Conservation (phyloP, 2,888 invertebrate genomes). For the Augiades crinisus region DNA sequence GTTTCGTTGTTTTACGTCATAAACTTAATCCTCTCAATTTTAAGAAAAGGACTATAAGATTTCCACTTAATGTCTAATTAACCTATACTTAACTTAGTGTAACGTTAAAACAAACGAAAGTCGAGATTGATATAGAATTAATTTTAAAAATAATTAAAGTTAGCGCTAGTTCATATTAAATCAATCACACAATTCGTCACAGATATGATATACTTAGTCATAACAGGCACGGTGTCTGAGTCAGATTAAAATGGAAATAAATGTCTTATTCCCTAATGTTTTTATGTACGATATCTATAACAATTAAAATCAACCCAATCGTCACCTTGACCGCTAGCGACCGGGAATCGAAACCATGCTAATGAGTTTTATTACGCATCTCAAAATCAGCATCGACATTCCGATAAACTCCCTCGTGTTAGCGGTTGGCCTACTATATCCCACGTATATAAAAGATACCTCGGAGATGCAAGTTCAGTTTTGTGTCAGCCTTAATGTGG, state of each 20-base stretch:
- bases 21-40: too few species aligned
- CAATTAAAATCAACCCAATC: too few species aligned
- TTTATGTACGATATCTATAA: too few species aligned
- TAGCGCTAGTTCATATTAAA: conserved; percentile 13
- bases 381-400: conserved; percentile 59
- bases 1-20: too few species aligned
- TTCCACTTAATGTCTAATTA: too few species aligned
- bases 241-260: too few species aligned
- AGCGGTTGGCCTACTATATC: conserved; percentile 78
- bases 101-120: too few species aligned
- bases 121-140: background rate
- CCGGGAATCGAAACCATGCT: conserved; percentile 69
- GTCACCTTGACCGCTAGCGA: conserved; percentile 70
- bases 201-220: conserved; percentile 9
- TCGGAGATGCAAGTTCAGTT: conserved; percentile 61
- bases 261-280: too few species aligned
- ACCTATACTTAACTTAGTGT: too few species aligned
- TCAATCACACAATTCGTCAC: conserved; percentile 1
- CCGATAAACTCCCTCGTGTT: conserved; percentile 56
- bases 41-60: too few species aligned
- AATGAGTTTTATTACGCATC: conserved; percentile 71
- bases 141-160: background rate
- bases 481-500: conserved; percentile 55
- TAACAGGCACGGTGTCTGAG: too few species aligned
- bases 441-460: conserved; percentile 70